phyloP scores from a whole-genome alignment of 2,113 vertebrate species.

The Nibea albiflora region DNA sequence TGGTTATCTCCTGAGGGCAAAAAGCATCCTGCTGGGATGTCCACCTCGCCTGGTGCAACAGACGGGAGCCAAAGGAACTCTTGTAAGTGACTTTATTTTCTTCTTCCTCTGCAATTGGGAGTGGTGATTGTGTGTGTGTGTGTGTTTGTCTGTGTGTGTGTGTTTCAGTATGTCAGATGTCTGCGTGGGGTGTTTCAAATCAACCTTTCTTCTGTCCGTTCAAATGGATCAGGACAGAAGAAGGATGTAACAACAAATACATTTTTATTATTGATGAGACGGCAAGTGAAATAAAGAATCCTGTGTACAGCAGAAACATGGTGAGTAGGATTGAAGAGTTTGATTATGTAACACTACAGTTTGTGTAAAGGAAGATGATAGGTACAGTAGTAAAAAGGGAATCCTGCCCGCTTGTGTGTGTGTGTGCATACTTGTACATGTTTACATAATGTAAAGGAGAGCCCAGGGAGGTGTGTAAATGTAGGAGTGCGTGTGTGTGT shows the following conservation, averaged over 20 bases:
- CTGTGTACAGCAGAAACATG: background rate
- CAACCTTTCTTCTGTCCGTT: constrained; percentile 1
- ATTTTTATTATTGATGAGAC: background rate
- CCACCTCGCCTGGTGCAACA: constrained; percentile 67
- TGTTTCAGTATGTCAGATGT: background rate
- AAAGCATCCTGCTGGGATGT: constrained; percentile 75
- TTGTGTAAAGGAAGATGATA: background rate
- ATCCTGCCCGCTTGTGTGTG: background rate
- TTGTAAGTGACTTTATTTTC: constrained; percentile 66
- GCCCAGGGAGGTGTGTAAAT: constrained; percentile 29
- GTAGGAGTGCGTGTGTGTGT: constrained; percentile 16
- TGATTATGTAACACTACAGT: constrained; percentile 24
- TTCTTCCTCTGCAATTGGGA: constrained; percentile 19
- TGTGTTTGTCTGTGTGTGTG: constrained; percentile 17
- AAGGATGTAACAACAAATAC: background rate
- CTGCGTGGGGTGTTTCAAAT: background rate
- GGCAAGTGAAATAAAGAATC: background rate
- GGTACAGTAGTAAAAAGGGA: background rate
- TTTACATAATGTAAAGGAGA: constrained; percentile 18
- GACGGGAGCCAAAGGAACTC: constrained; percentile 79
- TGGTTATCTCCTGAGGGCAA: constrained; percentile 55
- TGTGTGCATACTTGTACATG: constrained; percentile 8
- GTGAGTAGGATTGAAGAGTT: constrained; percentile 16
- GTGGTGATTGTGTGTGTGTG: constrained; percentile 5
- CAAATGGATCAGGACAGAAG: constrained; percentile 2